Evolutionary conservation across 2,113 vertebrate species (phyloP).

Genomic region (Circaetus cinerascens): DNA sequence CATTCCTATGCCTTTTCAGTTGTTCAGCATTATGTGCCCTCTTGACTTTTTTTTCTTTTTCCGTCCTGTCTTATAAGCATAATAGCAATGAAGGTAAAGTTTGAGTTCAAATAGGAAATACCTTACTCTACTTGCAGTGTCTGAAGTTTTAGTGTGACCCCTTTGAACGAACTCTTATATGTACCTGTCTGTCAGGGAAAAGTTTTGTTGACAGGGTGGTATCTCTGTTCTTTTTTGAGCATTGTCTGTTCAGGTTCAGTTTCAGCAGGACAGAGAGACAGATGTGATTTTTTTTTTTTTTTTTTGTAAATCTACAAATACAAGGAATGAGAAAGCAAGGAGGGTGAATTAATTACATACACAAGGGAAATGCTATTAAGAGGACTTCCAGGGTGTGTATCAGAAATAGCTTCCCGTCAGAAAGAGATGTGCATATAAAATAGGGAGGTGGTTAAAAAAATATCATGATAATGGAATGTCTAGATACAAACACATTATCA

Average conservation of each 20-base stretch:
- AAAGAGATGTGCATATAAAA: neutral
- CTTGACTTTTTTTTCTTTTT: neutral
- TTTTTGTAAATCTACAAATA: neutral
- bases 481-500: neutral
- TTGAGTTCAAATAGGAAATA: neutral
- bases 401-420: neutral
- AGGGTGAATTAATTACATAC: neutral
- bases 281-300: neutral
- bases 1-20: neutral
- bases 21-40: neutral
- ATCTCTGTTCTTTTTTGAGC: neutral
- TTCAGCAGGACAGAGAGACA: neutral
- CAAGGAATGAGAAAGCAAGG: neutral
- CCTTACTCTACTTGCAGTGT: neutral
- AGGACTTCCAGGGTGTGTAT: neutral
- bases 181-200: neutral
- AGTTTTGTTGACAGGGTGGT: neutral
- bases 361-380: neutral
- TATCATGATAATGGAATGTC: neutral
- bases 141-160: neutral
- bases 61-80: neutral
- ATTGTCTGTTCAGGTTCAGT: neutral
- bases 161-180: neutral
- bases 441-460: neutral
- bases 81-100: neutral